A percentile compares a stretch with the other conserved stretches of the same genome.
Conservation (phyloP, 1,140 invertebrate genomes). For the Pseudobourletiella spinata region DNA sequence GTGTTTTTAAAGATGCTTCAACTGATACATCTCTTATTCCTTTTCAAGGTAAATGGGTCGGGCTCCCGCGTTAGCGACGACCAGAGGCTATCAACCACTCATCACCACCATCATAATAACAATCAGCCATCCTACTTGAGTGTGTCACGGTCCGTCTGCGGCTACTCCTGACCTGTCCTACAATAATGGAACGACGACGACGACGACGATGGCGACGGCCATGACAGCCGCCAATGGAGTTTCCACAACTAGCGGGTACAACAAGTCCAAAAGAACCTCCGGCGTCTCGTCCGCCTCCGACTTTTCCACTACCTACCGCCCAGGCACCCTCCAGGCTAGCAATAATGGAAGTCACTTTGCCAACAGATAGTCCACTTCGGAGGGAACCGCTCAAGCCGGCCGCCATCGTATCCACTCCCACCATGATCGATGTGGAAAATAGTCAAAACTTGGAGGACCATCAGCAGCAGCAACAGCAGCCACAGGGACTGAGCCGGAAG, state of each 20-base stretch:
- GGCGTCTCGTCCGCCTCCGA: slow-evolving; percentile 40
- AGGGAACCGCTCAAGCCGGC: not conserved
- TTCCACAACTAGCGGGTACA: not conserved
- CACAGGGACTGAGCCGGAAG: not conserved
- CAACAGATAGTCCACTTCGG: too few relatives aligned
- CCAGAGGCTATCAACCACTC: not conserved
- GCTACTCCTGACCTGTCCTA: slow-evolving; percentile 58
- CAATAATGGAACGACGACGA: slow-evolving; percentile 13
- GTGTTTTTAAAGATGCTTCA: too few relatives aligned
- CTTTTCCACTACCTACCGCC: slow-evolving; percentile 29
- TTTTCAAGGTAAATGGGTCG: slow-evolving; percentile 16
- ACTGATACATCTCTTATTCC: too few relatives aligned
- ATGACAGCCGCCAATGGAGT: not conserved
- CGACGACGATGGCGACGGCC: not conserved
- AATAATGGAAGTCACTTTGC: too few relatives aligned
- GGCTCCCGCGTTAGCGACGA: not conserved
- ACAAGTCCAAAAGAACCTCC: too few relatives aligned
- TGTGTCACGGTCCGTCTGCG: slow-evolving; percentile 78
- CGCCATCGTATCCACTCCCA: too few relatives aligned
- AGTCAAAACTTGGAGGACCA: not conserved
- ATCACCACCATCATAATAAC: not conserved
- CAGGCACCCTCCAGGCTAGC: not conserved
- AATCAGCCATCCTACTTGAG: slow-evolving; percentile 68
- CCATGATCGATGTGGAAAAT: not conserved
- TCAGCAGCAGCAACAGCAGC: not conserved